These are phyloP conservation scores for Antechinus stuartii DNA, from an alignment of 2,113 vertebrate species.

Conservation along the genomic window DNA sequence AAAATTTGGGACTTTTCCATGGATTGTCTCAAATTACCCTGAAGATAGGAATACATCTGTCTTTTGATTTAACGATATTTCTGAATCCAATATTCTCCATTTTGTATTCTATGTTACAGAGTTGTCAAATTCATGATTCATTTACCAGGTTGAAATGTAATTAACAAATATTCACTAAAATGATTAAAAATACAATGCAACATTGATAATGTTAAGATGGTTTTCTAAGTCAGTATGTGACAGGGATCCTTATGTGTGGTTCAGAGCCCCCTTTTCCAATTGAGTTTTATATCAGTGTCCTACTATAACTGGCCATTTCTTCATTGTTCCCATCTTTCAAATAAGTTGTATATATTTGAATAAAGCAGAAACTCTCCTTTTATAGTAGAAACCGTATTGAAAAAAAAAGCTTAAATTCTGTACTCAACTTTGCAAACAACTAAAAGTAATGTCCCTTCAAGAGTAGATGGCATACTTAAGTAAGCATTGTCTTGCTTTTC, in stretches of 20 bases:
- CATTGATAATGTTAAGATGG: not conserved
- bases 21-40: not conserved
- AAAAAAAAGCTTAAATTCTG: not conserved
- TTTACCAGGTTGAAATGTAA: not conserved
- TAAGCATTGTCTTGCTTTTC: slow-evolving; percentile 52
- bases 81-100: not conserved
- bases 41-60: not conserved
- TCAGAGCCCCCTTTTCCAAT: not conserved
- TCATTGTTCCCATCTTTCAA: not conserved
- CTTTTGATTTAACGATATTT: not conserved
- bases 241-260: not conserved
- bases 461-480: slow-evolving; percentile 17
- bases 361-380: not conserved
- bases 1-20: not conserved
- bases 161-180: not conserved
- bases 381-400: not conserved
- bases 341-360: not conserved
- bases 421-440: not conserved
- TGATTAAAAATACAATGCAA: not conserved
- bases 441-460: not conserved
- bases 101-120: not conserved
- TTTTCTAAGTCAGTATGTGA: not conserved
- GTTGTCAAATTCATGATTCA: not conserved
- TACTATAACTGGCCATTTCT: not conserved
- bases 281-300: not conserved